Conservation (phyloP, 2,113 vertebrate genomes). For the Mustelus asterias region DNA sequence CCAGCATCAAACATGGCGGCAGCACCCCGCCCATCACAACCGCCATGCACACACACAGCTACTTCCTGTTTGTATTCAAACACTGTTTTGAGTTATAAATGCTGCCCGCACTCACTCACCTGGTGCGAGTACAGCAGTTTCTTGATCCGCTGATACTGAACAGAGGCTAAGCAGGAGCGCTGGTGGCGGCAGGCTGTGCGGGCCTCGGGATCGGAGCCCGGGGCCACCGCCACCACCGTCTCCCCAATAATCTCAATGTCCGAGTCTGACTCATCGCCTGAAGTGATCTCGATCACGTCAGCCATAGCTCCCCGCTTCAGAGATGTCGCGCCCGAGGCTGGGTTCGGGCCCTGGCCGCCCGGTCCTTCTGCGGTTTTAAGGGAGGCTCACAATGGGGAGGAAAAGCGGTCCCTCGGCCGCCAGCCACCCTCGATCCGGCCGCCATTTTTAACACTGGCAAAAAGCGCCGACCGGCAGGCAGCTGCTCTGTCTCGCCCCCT, state of each 20-base stretch:
- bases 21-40: no score
- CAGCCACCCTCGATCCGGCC: not conserved
- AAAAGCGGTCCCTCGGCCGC: not conserved
- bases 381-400: not conserved
- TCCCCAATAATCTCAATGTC: not conserved
- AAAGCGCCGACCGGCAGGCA: no score
- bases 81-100: not conserved
- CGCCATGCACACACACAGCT: no score
- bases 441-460: not conserved
- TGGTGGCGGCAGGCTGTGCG: not conserved
- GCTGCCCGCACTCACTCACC: not conserved
- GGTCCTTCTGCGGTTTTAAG: no score
- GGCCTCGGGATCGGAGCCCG: not conserved
- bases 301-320: not conserved
- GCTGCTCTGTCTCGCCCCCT: not conserved
- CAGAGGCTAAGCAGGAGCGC: not conserved
- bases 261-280: not conserved
- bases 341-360: not conserved
- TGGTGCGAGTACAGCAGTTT: no score
- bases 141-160: not conserved
- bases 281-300: conserved; percentile 26
- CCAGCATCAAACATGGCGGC: not conserved
- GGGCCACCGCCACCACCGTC: not conserved
- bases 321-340: no score
- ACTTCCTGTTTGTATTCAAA: not conserved